These are phyloP conservation scores for Phaetusa simplex DNA, from an alignment of 2,113 vertebrate species.

Conservation along the genomic window DNA sequence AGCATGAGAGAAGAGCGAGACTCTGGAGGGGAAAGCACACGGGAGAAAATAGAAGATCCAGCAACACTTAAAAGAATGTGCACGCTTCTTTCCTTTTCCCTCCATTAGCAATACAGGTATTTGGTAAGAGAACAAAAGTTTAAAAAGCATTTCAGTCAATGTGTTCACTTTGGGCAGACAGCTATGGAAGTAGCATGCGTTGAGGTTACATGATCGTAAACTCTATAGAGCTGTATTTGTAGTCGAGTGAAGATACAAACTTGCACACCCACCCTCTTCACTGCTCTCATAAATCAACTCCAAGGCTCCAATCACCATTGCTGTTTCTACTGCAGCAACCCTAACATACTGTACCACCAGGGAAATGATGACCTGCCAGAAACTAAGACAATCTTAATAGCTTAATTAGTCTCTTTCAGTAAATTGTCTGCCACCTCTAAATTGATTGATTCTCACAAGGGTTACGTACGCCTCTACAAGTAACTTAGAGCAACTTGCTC, in stretches of 20 bases:
- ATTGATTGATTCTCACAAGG: neutral
- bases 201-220: neutral
- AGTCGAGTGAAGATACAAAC: fast-evolving
- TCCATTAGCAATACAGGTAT: neutral
- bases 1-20: neutral
- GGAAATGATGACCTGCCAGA: neutral
- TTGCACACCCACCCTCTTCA: neutral
- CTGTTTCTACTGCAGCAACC: neutral
- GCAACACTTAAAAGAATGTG: fast-evolving
- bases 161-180: neutral
- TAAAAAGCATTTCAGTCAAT: neutral
- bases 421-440: neutral
- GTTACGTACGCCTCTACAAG: neutral
- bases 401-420: neutral
- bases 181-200: neutral
- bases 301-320: neutral
- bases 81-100: neutral
- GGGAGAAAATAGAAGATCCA: neutral
- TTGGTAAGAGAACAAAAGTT: neutral
- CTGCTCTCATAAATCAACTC: neutral
- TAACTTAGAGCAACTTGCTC: neutral
- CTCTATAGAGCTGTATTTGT: fast-evolving
- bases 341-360: neutral
- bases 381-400: neutral
- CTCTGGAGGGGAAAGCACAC: fast-evolving